A percentile compares a stretch with the other conserved stretches of the same genome.
These are phyloP conservation scores for Caranx ignobilis DNA, from an alignment of 2,113 vertebrate genomes.

Conservation along the genomic window DNA sequence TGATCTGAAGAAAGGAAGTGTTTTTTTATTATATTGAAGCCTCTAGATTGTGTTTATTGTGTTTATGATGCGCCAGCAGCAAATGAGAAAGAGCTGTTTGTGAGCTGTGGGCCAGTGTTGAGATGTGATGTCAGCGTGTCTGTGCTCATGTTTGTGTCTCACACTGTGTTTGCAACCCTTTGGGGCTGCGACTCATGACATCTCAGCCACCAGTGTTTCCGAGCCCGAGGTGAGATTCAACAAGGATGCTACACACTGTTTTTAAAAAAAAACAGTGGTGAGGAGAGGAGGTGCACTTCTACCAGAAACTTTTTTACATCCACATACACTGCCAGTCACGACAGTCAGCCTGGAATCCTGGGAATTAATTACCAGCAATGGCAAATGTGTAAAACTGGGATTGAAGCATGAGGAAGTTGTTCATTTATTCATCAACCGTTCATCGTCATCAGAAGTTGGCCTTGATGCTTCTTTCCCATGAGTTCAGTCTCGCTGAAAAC, in stretches of 20 bases:
- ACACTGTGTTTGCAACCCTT: constrained; percentile 16
- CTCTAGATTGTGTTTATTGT: neutral
- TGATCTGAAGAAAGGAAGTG: neutral
- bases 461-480: constrained; percentile 32
- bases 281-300: constrained; percentile 17
- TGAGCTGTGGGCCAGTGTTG: constrained; percentile 15
- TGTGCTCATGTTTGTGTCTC: neutral
- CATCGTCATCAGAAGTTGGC: constrained; percentile 27
- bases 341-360: constrained; percentile 42
- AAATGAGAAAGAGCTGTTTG: constrained; percentile 2
- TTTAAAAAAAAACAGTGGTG: neutral
- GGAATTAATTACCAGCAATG: constrained; percentile 73
- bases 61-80: constrained; percentile 1
- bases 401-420: constrained; percentile 45
- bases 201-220: constrained; percentile 22
- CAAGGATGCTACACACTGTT: constrained; percentile 12
- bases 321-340: constrained; percentile 28
- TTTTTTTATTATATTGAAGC: neutral
- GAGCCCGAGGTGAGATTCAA: constrained; percentile 24
- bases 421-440: constrained; percentile 69
- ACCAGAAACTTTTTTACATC: neutral
- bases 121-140: constrained; percentile 21
- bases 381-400: constrained; percentile 45
- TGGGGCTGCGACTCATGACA: constrained; percentile 51
- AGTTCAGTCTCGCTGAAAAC: constrained; percentile 10